phyloP scores from a whole-genome alignment of 2,888 invertebrate genomes.

The Campoletis raptor region DNA sequence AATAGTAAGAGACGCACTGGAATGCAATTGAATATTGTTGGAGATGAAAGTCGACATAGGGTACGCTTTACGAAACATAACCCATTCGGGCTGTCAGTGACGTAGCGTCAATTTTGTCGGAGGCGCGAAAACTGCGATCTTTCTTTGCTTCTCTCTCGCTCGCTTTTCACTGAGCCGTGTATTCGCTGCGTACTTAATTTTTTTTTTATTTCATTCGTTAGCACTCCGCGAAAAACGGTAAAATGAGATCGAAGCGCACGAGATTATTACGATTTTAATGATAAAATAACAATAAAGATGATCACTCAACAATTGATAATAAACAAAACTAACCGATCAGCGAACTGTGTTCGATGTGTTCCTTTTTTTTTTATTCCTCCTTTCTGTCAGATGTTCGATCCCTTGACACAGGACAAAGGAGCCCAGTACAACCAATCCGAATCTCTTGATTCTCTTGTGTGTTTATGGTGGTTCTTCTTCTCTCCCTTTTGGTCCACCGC shows the following conservation, averaged over 20 bases:
- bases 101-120: conserved; percentile 72
- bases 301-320: conserved; percentile 22
- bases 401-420: conserved; percentile 75
- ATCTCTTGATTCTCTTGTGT: conserved; percentile 53
- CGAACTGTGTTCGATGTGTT: not conserved
- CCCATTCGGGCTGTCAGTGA: conserved; percentile 76
- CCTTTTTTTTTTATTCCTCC: conserved; percentile 41
- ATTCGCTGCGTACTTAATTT: not conserved
- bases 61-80: conserved; percentile 73
- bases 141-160: conserved; percentile 49
- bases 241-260: not conserved
- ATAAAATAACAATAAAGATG: not conserved
- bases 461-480: conserved; percentile 59
- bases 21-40: conserved; percentile 49
- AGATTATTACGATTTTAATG: not conserved
- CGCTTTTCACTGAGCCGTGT: conserved; percentile 19
- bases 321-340: conserved; percentile 53
- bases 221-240: not conserved
- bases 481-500: conserved; percentile 42
- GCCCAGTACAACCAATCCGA: conserved; percentile 73
- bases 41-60: conserved; percentile 71
- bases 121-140: conserved; percentile 77
- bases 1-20: not conserved
- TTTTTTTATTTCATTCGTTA: not conserved
- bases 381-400: conserved; percentile 73